These are phyloP conservation scores for Blennius ocellaris DNA, from an alignment of 2,113 vertebrate genomes.

Conservation along the genomic window DNA sequence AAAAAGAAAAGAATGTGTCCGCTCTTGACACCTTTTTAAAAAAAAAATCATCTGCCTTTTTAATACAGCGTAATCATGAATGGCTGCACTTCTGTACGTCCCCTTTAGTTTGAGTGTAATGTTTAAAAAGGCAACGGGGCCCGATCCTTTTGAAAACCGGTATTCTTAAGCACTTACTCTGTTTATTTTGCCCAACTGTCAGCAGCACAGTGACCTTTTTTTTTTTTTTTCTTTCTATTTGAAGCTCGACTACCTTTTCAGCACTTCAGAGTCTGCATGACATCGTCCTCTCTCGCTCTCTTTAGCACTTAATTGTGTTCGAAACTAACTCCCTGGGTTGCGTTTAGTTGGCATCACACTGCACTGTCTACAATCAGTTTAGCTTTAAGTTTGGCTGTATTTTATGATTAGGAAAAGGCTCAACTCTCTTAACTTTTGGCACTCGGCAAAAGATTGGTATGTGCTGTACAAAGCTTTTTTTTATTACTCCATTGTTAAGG, in stretches of 20 bases:
- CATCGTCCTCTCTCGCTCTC: conserved; percentile 77
- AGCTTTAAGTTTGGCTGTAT: conserved; percentile 85
- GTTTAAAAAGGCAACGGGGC: conserved; percentile 63
- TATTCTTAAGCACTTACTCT: conserved; percentile 80
- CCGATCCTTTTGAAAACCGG: conserved; percentile 56
- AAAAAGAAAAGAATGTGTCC: conserved; percentile 59
- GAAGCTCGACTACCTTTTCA: conserved; percentile 85
- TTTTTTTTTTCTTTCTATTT: conserved; percentile 13
- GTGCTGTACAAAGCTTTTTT: conserved; percentile 98
- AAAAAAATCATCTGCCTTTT: conserved; percentile 71
- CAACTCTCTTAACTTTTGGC: conserved; percentile 82
- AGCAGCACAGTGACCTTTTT: conserved; percentile 81
- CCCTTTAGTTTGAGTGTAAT: conserved; percentile 50
- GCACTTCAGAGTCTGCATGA: conserved; percentile 92
- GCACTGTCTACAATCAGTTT: conserved; percentile 86
- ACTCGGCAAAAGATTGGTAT: conserved; percentile 92
- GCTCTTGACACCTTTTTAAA: conserved; percentile 60
- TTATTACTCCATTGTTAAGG: conserved; percentile 94
- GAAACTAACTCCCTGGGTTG: conserved; percentile 79
- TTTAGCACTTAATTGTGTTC: conserved; percentile 80
- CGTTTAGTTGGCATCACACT: conserved; percentile 82
- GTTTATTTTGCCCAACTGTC: conserved; percentile 71
- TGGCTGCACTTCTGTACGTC: conserved; percentile 67
- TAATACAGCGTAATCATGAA: conserved; percentile 70
- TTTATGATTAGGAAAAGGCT: conserved; percentile 86